phyloP scores from a whole-genome alignment of 2,888 invertebrate genomes.

The Drosophila ezoana region DNA sequence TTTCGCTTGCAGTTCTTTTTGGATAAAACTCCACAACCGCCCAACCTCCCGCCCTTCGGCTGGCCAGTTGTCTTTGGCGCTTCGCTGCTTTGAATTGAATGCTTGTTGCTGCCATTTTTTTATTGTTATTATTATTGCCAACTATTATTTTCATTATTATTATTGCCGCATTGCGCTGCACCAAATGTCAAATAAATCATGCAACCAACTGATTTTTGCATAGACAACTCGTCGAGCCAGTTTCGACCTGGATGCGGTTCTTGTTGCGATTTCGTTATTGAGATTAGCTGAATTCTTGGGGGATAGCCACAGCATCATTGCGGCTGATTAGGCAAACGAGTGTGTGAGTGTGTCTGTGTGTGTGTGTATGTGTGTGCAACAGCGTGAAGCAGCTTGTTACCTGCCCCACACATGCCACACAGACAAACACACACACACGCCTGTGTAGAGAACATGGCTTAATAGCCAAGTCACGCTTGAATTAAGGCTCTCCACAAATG shows the following conservation, averaged over 20 bases:
- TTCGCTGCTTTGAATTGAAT: constrained; percentile 27
- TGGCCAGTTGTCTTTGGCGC: constrained; percentile 2
- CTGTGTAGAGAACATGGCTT: constrained; percentile 5
- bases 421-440: constrained; percentile 8
- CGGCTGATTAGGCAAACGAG: constrained; percentile 25
- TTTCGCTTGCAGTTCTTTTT: constrained; percentile 12
- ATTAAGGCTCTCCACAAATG: constrained; percentile 7
- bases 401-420: constrained; percentile 21
- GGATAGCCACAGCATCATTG: constrained; percentile 4
- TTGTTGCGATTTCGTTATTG: neutral
- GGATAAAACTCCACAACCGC: too few relatives aligned
- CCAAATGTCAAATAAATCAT: constrained; percentile 66
- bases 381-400: constrained; percentile 33
- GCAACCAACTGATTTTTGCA: constrained; percentile 45
- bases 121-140: constrained; percentile 34
- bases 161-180: constrained; percentile 16
- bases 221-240: constrained; percentile 19
- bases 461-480: constrained; percentile 16
- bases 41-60: too few relatives aligned
- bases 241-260: constrained; percentile 3
- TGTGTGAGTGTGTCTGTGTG: neutral
- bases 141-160: constrained; percentile 43
- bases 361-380: constrained; percentile 2
- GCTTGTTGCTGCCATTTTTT: constrained; percentile 31
- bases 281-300: constrained; percentile 6